Base-by-base conservation (phyloP, 1,140 invertebrate genomes). In the Cydia amplana region DNA sequence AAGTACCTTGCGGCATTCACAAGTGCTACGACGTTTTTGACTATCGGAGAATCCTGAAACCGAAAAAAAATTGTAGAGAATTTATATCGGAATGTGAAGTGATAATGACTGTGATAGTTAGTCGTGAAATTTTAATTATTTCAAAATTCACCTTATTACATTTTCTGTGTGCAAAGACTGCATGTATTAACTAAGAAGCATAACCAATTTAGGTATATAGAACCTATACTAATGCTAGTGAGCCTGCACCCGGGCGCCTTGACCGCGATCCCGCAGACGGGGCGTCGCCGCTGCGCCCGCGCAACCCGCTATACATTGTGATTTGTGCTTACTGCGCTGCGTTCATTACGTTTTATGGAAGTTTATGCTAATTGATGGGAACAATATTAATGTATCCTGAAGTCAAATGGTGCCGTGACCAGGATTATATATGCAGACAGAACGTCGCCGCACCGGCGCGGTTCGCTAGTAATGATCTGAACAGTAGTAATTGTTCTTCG, bases 181-280 rank as follows among this genome's bases (percentile, higher is more conserved):
- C 36, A 9, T 40, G 4, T 36, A 36, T 40, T 0, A 40, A 36
- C 10, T 1, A 40, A 40, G 36, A 10, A 9, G 36, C 36, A 40
- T 10, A 40, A 40, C 36, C 9, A 1, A 40, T 40, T 40, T 40
- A 40, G 36, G 3, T 49, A 0, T 51, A 60, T 9, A 10, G 20
- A n/a, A n/a, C 9, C 18, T 23, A n/a, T 60, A 36, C 7, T 32
- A 32, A 16, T 9, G 65, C 4, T 36, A 28, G n/a, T 28, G 32
- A 70, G 32, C 32, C 65, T 70, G 65, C 65, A 23, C 36, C 46
- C 64, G 20, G 10, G 32, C 75, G 63, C 76, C 76, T 78, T 78
- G 74, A 67, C 74, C 70, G 70, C 55, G 77, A 75, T 78, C 40
- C 76, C 14, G 64, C 73, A 77, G 76, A 77, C 76, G 73, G 55